A percentile compares a stretch with the other conserved stretches of the same genome.
These are phyloP conservation scores for Heterodera schachtii DNA, from an alignment of 1,140 invertebrate species.

Conservation along the genomic window DNA sequence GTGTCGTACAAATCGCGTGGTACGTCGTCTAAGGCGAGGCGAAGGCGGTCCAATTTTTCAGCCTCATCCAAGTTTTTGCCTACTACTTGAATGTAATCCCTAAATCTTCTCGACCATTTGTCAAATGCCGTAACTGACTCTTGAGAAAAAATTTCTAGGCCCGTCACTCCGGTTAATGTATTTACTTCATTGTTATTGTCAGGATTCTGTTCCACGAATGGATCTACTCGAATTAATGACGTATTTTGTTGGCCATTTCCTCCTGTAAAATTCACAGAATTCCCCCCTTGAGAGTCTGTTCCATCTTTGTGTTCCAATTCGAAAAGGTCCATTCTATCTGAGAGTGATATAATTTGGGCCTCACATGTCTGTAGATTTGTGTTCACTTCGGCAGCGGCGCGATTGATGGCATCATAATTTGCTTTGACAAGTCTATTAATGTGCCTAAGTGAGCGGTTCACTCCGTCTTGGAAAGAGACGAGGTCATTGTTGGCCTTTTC, in stretches of 20 bases:
- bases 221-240: neutral
- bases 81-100: neutral
- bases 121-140: neutral
- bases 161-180: conserved; percentile 4
- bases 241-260: neutral
- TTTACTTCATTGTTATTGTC: neutral
- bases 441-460: conserved; percentile 6
- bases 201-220: conserved; percentile 10
- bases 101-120: neutral
- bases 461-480: neutral
- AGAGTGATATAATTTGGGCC: neutral
- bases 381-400: neutral
- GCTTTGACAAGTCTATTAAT: neutral
- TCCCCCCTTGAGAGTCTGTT: too few species aligned
- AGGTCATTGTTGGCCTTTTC: neutral
- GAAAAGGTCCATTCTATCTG: neutral
- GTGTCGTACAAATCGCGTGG: neutral
- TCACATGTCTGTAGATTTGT: neutral
- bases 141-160: conserved; percentile 3
- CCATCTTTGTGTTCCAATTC: neutral
- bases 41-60: neutral
- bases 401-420: conserved; percentile 11
- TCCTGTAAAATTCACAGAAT: too few species aligned
- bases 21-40: neutral
- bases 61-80: neutral